These are phyloP conservation scores for Leptinotarsa lineolata DNA, from an alignment of 1,140 invertebrate genomes.

Conservation along the genomic window DNA sequence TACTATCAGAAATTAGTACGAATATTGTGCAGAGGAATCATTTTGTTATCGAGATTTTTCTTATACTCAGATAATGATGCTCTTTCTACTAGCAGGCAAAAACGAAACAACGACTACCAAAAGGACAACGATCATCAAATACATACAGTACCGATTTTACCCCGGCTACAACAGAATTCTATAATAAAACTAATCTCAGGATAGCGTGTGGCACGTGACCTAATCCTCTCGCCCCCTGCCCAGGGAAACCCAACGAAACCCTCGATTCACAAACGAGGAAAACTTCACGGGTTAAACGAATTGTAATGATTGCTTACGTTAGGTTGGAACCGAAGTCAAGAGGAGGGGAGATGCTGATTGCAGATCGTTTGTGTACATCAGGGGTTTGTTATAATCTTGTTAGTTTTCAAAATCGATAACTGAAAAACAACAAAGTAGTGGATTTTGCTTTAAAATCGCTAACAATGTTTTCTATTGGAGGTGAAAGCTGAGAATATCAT, in stretches of 20 bases:
- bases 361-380: background rate
- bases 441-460: no score
- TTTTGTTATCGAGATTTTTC: no score
- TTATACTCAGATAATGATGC: no score
- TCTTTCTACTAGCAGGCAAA: background rate
- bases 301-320: conserved; percentile 24
- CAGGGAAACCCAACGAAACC: background rate
- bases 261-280: conserved; percentile 1
- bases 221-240: background rate
- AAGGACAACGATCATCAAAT: background rate
- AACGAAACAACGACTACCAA: background rate
- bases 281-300: conserved; percentile 21
- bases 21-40: no score
- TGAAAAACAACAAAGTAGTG: background rate
- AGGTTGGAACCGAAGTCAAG: conserved; percentile 8
- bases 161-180: conserved; percentile 13
- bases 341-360: background rate
- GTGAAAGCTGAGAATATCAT: no score
- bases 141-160: background rate
- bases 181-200: conserved; percentile 25
- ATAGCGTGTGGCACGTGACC: conserved; percentile 25
- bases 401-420: conserved; percentile 6
- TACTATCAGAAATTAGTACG: no score
- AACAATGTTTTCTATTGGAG: no score
- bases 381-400: background rate